Percentiles rank a stretch among this genome's conserved stretches.
These are phyloP conservation scores for Oscheius onirici DNA, from an alignment of 2,888 invertebrate genomes.

Conservation along the genomic window DNA sequence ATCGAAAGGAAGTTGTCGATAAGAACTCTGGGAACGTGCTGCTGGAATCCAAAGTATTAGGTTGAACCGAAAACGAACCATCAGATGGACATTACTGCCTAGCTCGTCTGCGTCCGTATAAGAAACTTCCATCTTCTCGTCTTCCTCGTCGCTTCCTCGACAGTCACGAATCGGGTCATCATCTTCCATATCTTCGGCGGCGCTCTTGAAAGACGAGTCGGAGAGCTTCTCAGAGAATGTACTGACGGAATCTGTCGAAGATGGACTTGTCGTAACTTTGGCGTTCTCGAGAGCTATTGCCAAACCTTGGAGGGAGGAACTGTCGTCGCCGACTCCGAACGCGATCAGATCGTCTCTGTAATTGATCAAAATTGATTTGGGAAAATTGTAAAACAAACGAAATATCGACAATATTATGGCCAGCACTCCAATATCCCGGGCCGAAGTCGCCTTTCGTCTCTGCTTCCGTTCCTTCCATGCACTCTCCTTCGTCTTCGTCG, in stretches of 20 bases:
- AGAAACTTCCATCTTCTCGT: constrained; percentile 26
- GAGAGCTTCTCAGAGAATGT: neutral
- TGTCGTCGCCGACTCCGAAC: constrained; percentile 35
- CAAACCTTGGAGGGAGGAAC: constrained; percentile 36
- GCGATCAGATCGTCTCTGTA: constrained; percentile 45
- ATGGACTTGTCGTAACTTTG: neutral
- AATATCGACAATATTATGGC: neutral
- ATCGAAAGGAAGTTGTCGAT: constrained; percentile 42
- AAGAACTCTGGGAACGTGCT: constrained; percentile 41
- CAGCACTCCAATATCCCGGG: constrained; percentile 10
- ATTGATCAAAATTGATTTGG: neutral
- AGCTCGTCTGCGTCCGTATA: neutral
- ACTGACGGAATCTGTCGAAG: neutral
- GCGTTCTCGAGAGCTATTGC: neutral
- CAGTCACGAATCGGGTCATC: constrained; percentile 22
- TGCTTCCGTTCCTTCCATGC: constrained; percentile 25
- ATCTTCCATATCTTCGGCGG: constrained; percentile 7
- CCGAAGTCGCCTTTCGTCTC: neutral
- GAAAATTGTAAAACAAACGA: neutral
- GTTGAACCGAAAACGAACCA: neutral
- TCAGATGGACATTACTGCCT: neutral
- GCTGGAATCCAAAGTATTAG: neutral
- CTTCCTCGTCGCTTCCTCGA: constrained; percentile 41
- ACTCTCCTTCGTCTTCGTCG: constrained; percentile 29
- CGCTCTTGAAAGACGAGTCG: constrained; percentile 12